Base-by-base conservation (phyloP, 2,797 vertebrate genomes). In the Hydrophis major region DNA sequence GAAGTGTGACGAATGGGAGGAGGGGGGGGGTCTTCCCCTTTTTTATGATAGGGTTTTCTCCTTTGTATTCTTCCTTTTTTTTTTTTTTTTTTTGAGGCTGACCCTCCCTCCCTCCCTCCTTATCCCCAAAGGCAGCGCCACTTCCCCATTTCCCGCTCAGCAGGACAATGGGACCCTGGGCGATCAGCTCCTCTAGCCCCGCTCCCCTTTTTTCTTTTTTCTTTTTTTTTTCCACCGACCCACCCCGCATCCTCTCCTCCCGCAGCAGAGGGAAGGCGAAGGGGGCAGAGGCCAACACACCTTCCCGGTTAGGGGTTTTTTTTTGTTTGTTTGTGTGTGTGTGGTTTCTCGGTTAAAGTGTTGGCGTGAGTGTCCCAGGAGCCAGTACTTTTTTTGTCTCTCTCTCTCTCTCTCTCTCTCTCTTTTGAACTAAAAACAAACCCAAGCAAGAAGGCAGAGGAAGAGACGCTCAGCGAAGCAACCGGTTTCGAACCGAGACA, bases 381-480 rank as follows among this genome's bases (percentile, higher is more conserved):
- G 87, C 55, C 6, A 28, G 28, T 4, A 42, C 37, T 42, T 42
- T 42, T 42, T 42, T 42, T 42, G 2, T 5, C n/a, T 32, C 32
- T 32, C 32, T 32, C 32, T 32, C 47, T 6, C 5, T 47, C 47
- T 47, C 47, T 47, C 47, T 47, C 47, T 47, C 47, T 47, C 47
- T 47, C 47, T 47, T 28, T 28, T 10, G 1, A 10, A 18, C 32
- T 27, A 20, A 27, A 50, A 14, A 25, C 6, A 10, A 5, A 28
- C 90, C 92, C 66, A 90, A 91, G 92, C 94, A 96, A 95, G 95
- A 95, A 92, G 20, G 94, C 88, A 93, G 42, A 90, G 95, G 96
- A 92, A 94, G 94, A 94, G 94, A 94, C 91, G 95, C 96, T 95
- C 94, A 1, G 96, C 96, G 93, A 95, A 95, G 97, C 96, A 96